Base-by-base conservation (phyloP, 2,113 vertebrate genomes). In the Beaufortia kweichowensis region DNA sequence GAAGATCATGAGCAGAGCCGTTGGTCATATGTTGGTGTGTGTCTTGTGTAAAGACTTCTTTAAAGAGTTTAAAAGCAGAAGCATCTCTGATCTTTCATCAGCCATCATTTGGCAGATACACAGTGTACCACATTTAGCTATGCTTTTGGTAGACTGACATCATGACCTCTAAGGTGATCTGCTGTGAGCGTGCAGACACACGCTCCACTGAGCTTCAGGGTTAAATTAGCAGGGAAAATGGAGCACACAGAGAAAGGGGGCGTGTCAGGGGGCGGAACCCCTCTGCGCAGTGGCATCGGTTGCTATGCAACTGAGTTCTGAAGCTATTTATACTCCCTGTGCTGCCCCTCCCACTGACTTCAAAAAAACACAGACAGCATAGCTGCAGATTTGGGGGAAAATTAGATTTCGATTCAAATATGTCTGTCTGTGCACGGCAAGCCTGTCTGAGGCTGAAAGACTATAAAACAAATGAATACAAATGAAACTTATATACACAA, bases 281-380 rank as follows among this genome's bases (percentile, higher is more conserved):
- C 90, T 90, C 90, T 57, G 87, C 85, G 88, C 89, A 90, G 90
- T 92, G 90, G 91, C 91, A 92, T 92, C 89, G 82, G 92, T 93
- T 92, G 92, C 92, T 90, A 91, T 87, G 92, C 91, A 92, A 93
- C 92, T 88, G 88, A 82, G 86, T 86, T 88, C 89, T 84, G 87
- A 90, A 90, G 89, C 91, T 93, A 92, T 93, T 93, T 93, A 92
- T 93, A 92, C 87, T 75, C 69, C 75, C 75, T 53, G 28, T 71
- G 70, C 29, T 60, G 65, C 81, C 57, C 81, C 84, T 82, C 90
- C 91, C 88, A 90, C 87, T 85, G 82, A 87, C 87, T 87, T 78
- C 74, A 75, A 85, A 62, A 57, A 41, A 68, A 60, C 24, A 2
- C 15, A 75, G 59, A 61, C 19, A 21, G 75, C 62, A 79, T 59